Evolutionary conservation across 2,113 vertebrate genomes (phyloP).

Genomic region (rat (Rattus norvegicus)): DNA sequence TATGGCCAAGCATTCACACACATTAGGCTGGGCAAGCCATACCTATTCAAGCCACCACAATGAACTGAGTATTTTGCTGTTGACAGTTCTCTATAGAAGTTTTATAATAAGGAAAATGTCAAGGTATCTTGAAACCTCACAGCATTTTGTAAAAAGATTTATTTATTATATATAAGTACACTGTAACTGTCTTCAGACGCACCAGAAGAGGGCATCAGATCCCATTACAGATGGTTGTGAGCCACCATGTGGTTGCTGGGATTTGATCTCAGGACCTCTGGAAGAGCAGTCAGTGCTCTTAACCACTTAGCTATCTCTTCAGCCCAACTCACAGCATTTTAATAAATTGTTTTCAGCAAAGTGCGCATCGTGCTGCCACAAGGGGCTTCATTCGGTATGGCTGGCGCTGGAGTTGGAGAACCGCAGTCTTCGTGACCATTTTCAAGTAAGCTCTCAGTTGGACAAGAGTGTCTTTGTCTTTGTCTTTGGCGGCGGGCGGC

Average conservation of each 20-base stretch:
- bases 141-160: not conserved
- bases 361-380: constrained; percentile 91
- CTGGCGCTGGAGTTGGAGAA: constrained; percentile 97
- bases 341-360: constrained; percentile 86
- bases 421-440: constrained; percentile 89
- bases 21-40: not conserved
- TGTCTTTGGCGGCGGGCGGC: not conserved
- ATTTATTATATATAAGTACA: too few relatives aligned
- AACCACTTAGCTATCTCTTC: too few relatives aligned
- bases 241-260: too few relatives aligned
- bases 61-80: not conserved
- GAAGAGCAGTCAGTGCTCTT: too few relatives aligned
- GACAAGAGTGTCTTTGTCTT: not conserved
- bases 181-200: too few relatives aligned
- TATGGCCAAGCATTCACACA: not conserved
- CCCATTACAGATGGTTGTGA: too few relatives aligned
- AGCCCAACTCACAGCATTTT: constrained; percentile 24
- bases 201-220: too few relatives aligned
- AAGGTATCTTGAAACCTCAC: constrained; percentile 14
- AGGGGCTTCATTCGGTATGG: constrained; percentile 95
- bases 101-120: not conserved
- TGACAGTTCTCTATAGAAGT: not conserved
- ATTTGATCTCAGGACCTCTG: too few relatives aligned
- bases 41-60: not conserved
- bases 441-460: constrained; percentile 91